Evolutionary conservation across 2,888 invertebrate species (phyloP).

Genomic region (Phortica okadai): DNA sequence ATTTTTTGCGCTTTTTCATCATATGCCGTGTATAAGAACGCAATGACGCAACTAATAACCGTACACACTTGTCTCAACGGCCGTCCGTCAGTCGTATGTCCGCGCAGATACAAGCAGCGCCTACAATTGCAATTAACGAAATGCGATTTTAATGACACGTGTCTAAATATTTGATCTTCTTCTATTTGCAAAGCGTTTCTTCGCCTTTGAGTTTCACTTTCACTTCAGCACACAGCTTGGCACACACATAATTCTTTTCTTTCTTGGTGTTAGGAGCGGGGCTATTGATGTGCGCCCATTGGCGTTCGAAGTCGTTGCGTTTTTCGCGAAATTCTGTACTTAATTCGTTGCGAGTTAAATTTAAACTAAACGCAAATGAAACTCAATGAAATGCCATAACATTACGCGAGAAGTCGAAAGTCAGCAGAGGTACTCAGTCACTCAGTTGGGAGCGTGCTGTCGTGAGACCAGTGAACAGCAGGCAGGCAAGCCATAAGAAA

Average conservation of each 20-base stretch:
- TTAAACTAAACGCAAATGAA: slow-evolving; percentile 67
- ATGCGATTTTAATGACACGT: slow-evolving; percentile 65
- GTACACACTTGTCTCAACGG: not conserved
- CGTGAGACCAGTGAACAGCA: slow-evolving; percentile 15
- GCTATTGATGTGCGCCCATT: not conserved
- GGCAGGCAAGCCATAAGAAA: slow-evolving; percentile 13
- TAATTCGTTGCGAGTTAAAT: slow-evolving; percentile 66
- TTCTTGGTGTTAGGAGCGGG: slow-evolving; percentile 45
- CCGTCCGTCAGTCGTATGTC: not conserved
- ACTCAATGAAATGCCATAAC: slow-evolving; percentile 53
- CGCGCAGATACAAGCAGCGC: not conserved
- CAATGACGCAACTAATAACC: slow-evolving; percentile 16
- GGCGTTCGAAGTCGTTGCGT: not conserved
- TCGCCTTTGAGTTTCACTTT: slow-evolving; percentile 6
- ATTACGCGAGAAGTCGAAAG: slow-evolving; percentile 48
- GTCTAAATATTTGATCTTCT: slow-evolving; percentile 57
- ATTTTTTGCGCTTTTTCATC: slow-evolving; percentile 29
- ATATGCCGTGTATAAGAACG: not conserved
- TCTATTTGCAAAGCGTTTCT: slow-evolving; percentile 27
- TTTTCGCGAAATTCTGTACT: slow-evolving; percentile 45
- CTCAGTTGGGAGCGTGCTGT: slow-evolving; percentile 51
- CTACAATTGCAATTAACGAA: slow-evolving; percentile 57
- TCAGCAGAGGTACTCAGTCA: slow-evolving; percentile 37
- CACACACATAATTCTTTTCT: slow-evolving; percentile 35
- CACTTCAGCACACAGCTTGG: not conserved